Evolutionary conservation across 2,113 vertebrate genomes (phyloP).

Genomic region (Eolophus roseicapilla): DNA sequence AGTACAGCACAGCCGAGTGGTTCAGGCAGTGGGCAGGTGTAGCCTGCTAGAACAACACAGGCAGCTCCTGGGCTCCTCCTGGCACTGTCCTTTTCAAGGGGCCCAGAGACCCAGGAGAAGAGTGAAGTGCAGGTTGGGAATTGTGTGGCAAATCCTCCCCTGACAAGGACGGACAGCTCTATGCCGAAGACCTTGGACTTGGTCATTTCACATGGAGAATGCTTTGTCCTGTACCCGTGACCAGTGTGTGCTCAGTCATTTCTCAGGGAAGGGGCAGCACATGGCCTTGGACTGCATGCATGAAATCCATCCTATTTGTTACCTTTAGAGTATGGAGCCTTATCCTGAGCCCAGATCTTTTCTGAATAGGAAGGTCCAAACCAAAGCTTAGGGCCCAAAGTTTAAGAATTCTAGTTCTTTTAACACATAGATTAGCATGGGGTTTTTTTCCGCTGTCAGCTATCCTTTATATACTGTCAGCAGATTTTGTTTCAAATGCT

Average conservation of each 20-base stretch:
- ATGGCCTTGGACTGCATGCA: not conserved
- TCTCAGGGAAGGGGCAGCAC: not conserved
- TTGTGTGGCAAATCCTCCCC: not conserved
- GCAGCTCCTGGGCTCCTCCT: not conserved
- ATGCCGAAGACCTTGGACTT: not conserved
- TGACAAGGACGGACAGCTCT: not conserved
- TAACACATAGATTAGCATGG: fast-evolving
- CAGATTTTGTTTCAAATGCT: not conserved
- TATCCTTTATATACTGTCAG: not conserved
- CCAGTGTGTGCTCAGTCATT: fast-evolving
- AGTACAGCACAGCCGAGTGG: not conserved
- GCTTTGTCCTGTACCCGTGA: not conserved
- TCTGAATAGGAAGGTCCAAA: not conserved
- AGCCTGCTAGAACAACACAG: not conserved
- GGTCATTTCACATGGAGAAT: fast-evolving
- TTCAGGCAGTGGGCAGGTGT: not conserved
- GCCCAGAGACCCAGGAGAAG: not conserved
- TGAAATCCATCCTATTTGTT: not conserved
- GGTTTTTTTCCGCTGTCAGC: not conserved
- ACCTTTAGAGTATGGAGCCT: not conserved
- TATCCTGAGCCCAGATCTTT: not conserved
- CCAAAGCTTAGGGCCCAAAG: not conserved
- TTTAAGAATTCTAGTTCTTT: not conserved
- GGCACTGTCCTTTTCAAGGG: not conserved
- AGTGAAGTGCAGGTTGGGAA: not conserved